Conservation (phyloP, 2,888 invertebrate species). For the Leptinotarsa tumamoca region DNA sequence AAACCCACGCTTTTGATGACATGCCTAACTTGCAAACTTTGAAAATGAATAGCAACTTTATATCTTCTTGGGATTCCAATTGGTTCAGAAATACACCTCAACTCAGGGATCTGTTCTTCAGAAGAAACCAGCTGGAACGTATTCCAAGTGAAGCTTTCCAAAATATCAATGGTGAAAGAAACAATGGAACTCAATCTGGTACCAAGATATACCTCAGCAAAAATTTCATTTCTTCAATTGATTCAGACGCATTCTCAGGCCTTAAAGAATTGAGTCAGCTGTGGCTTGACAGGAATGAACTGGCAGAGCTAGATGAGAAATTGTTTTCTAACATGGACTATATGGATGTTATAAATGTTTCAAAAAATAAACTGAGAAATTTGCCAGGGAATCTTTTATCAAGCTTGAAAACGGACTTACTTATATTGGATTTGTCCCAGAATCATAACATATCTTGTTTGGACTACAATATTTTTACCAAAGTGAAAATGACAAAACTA, state of each 20-base stretch:
- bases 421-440: conserved; percentile 41
- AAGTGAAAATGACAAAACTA: conserved; percentile 41
- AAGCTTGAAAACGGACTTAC: conserved; percentile 34
- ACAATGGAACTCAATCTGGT: conserved; percentile 34
- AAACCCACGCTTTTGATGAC: conserved; percentile 51
- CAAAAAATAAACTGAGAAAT: conserved; percentile 44
- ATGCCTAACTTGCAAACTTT: conserved; percentile 56
- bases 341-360: conserved; percentile 42
- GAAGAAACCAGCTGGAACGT: conserved; percentile 55
- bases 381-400: conserved; percentile 42
- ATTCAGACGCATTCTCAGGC: conserved; percentile 47
- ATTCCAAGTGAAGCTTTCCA: conserved; percentile 58
- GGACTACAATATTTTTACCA: conserved; percentile 41
- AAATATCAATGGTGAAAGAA: conserved; percentile 52
- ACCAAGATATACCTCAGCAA: conserved; percentile 54
- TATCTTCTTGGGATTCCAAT: conserved; percentile 55
- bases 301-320: conserved; percentile 44
- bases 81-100: conserved; percentile 61
- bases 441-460: conserved; percentile 48
- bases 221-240: conserved; percentile 50
- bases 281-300: conserved; percentile 53
- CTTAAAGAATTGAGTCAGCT: conserved; percentile 50
- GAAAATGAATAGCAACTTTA: conserved; percentile 58
- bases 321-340: conserved; percentile 47
- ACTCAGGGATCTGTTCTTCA: conserved; percentile 55